Percentiles rank a stretch among this genome's conserved stretches.
Conservation (phyloP, 2,888 invertebrate species). For the Limnephilus marmoratus region DNA sequence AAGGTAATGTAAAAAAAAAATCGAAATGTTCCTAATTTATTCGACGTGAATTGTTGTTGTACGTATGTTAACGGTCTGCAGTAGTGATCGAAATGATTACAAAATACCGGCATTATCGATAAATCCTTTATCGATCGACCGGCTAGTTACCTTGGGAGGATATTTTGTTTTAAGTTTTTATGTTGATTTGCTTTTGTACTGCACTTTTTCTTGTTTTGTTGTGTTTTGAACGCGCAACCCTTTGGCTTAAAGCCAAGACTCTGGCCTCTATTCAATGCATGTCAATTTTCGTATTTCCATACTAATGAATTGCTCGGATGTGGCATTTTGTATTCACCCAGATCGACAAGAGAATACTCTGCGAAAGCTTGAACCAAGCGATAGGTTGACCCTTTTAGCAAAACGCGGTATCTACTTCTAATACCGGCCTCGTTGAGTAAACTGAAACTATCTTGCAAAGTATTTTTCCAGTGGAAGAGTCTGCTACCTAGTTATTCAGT, state of each 20-base stretch:
- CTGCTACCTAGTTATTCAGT: background rate
- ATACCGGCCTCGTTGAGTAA: background rate
- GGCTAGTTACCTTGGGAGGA: no score
- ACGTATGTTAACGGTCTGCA: no score
- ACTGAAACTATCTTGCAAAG: background rate
- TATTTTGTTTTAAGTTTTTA: no score
- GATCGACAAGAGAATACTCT: background rate
- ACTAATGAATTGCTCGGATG: background rate
- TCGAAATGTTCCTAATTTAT: no score
- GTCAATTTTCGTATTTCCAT: background rate
- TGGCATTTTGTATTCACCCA: background rate
- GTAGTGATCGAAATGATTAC: no score
- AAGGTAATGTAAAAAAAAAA: no score
- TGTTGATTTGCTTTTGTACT: no score
- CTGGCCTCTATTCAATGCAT: background rate
- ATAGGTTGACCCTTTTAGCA: background rate
- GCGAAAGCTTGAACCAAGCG: background rate
- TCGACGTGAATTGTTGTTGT: no score
- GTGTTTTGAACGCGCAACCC: background rate
- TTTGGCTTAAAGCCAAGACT: background rate
- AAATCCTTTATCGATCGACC: no score
- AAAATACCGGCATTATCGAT: no score
- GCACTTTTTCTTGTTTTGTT: no score
- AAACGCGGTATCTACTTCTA: background rate
- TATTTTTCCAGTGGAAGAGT: background rate